Percentiles rank a stretch among this genome's conserved stretches.
Conservation (phyloP, 2,888 invertebrate species). For the Gymnosoma rotundatum region DNA sequence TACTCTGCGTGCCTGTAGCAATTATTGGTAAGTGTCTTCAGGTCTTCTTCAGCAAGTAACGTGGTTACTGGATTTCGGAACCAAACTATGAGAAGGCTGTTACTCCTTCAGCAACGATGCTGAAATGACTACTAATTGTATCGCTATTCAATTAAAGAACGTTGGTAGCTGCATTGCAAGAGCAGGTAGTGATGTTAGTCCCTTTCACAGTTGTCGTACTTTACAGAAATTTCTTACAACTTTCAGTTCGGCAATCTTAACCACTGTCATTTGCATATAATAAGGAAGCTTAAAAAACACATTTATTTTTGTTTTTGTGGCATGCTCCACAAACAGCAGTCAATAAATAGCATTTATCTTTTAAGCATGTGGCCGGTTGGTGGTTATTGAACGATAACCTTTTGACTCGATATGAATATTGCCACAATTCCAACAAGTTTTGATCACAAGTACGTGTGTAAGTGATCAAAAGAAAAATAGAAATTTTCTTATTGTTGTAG, state of each 20-base stretch:
- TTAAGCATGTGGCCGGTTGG: slow-evolving; percentile 52
- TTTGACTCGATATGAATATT: slow-evolving; percentile 76
- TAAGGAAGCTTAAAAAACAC: slow-evolving; percentile 33
- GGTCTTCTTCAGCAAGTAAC: no score
- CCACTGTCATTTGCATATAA: slow-evolving; percentile 33
- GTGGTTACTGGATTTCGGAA: no score
- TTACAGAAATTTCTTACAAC: no score
- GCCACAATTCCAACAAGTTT: slow-evolving; percentile 63
- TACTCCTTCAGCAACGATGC: no score
- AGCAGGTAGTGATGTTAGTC: no score
- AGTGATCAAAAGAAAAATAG: slow-evolving; percentile 19
- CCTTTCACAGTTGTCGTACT: no score
- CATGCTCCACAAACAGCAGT: slow-evolving; percentile 69
- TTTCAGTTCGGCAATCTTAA: neutral
- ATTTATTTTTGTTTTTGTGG: slow-evolving; percentile 38
- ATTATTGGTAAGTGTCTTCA: no score
- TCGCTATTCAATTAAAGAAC: no score
- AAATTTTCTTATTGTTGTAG: slow-evolving; percentile 50
- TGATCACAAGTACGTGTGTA: slow-evolving; percentile 50
- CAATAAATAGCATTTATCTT: slow-evolving; percentile 54
- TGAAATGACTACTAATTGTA: no score
- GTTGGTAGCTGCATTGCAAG: no score
- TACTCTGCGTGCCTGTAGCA: no score
- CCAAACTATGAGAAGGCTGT: no score
- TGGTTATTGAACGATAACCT: slow-evolving; percentile 78